These are phyloP conservation scores for Drosophila leonis DNA, from an alignment of 2,888 invertebrate genomes.

Conservation along the genomic window DNA sequence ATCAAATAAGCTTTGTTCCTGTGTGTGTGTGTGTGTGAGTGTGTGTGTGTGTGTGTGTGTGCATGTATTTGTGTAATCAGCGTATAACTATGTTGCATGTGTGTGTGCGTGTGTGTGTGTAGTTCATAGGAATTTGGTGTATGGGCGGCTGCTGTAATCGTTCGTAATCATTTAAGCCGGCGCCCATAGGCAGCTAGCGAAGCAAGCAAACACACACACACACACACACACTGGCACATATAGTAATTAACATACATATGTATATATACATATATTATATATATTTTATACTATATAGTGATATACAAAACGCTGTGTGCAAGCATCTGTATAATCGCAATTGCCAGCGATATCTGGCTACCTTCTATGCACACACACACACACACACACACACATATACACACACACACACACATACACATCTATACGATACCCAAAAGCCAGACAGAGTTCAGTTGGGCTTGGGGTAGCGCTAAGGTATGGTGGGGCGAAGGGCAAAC, in stretches of 20 bases:
- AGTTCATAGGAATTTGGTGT: conserved; percentile 19
- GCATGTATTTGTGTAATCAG: background rate
- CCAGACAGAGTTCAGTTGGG: background rate
- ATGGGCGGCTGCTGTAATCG: conserved; percentile 52
- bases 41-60: conserved; percentile 1
- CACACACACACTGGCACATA: background rate
- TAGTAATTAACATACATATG: background rate
- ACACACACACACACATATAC: background rate
- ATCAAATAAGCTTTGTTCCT: conserved; percentile 30
- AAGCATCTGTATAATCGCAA: conserved; percentile 48
- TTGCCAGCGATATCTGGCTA: conserved; percentile 29
- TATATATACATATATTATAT: background rate
- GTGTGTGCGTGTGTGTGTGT: conserved; percentile 9
- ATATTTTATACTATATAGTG: background rate
- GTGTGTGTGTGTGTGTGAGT: background rate
- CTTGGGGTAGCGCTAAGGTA: background rate
- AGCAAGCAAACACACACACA: background rate
- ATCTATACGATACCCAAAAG: conserved; percentile 1
- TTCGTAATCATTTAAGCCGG: conserved; percentile 47
- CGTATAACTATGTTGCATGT: background rate
- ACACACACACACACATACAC: background rate
- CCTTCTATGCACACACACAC: background rate
- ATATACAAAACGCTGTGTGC: conserved; percentile 28
- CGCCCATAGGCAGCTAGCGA: conserved; percentile 19
- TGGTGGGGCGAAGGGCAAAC: background rate